These are phyloP conservation scores for Melanotaenia maccullochi DNA, from an alignment of 2,797 vertebrate species.

Conservation along the genomic window DNA sequence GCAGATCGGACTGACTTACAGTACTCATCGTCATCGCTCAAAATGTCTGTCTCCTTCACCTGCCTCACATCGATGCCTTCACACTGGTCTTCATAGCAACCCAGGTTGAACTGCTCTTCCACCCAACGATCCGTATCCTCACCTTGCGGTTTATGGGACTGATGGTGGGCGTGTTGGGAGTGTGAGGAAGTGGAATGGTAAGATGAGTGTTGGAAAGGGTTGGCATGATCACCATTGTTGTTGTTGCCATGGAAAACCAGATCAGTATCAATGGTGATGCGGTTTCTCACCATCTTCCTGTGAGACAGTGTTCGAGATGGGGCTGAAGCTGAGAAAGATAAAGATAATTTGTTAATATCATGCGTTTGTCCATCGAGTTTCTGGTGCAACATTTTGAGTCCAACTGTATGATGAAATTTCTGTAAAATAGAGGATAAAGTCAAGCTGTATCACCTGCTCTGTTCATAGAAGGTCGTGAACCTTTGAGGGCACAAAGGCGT, in stretches of 20 bases:
- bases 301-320: slow-evolving; percentile 89
- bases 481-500: slow-evolving; percentile 94
- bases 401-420: not conserved
- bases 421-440: not conserved
- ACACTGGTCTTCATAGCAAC: slow-evolving; percentile 87
- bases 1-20: slow-evolving; percentile 86
- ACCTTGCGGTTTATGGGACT: slow-evolving; percentile 73
- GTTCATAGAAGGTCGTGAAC: slow-evolving; percentile 89
- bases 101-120: slow-evolving; percentile 94
- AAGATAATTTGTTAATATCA: not conserved
- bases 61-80: slow-evolving; percentile 56
- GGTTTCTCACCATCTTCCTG: slow-evolving; percentile 89
- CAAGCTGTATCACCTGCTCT: slow-evolving; percentile 87
- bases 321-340: slow-evolving; percentile 83
- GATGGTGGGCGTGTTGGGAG: slow-evolving; percentile 38
- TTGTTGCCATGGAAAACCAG: slow-evolving; percentile 87
- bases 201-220: slow-evolving; percentile 7
- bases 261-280: slow-evolving; percentile 94
- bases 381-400: not conserved
- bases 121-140: slow-evolving; percentile 96
- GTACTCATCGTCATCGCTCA: slow-evolving; percentile 96
- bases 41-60: slow-evolving; percentile 97
- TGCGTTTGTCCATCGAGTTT: not conserved
- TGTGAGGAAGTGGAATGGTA: slow-evolving; percentile 11
- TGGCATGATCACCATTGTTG: slow-evolving; percentile 78